A percentile compares a stretch with the other conserved stretches of the same genome.
These are phyloP conservation scores for Crocallis elinguaria DNA, from an alignment of 2,888 invertebrate species.

Conservation along the genomic window DNA sequence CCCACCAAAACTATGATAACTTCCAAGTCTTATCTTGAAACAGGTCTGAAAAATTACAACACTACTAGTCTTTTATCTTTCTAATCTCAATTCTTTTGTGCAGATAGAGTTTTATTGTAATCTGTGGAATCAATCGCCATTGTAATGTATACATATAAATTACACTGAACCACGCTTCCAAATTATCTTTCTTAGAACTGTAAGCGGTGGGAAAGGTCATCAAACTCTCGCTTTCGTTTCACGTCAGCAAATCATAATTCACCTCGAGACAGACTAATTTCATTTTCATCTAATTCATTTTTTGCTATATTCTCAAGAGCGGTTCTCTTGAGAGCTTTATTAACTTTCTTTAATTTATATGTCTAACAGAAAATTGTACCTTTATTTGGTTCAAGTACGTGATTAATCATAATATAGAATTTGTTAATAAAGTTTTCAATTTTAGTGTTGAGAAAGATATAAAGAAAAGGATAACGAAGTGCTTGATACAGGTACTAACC, in stretches of 20 bases:
- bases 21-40: neutral
- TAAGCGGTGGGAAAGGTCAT: constrained; percentile 29
- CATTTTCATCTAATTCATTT: constrained; percentile 36
- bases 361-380: neutral
- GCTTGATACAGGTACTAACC: too few species aligned
- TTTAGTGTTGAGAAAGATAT: too few species aligned
- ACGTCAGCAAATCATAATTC: constrained; percentile 34
- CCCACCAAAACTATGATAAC: neutral
- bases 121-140: constrained; percentile 26
- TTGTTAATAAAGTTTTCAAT: too few species aligned
- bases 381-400: neutral
- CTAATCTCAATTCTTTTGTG: constrained; percentile 25
- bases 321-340: constrained; percentile 21
- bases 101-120: constrained; percentile 16
- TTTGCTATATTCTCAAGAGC: constrained; percentile 23
- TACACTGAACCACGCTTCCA: constrained; percentile 19
- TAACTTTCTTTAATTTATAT: constrained; percentile 10
- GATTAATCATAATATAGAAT: neutral
- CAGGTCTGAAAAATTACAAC: constrained; percentile 1
- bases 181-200: constrained; percentile 17
- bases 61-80: constrained; percentile 5
- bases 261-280: constrained; percentile 35
- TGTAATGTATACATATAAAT: constrained; percentile 24
- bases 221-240: constrained; percentile 38
- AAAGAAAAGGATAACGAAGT: too few species aligned